A percentile compares a stretch with the other conserved stretches of the same genome.
Evolutionary conservation across 2,113 vertebrate species (phyloP).

Genomic region (Tamias sibiricus): DNA sequence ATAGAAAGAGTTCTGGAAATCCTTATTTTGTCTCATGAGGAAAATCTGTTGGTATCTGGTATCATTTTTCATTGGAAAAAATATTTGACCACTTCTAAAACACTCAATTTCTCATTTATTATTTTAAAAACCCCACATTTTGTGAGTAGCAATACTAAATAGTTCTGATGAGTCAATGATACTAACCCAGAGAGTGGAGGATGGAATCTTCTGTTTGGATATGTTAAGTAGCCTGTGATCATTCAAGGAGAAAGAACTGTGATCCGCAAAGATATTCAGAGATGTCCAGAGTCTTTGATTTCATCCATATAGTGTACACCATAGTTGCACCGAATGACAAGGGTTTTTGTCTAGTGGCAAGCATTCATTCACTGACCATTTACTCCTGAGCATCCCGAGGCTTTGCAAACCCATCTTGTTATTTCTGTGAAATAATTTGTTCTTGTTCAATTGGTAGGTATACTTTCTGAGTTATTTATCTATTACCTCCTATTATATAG

Average conservation of each 20-base stretch:
- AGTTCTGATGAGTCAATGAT: not conserved
- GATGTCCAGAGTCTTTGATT: not conserved
- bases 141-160: not conserved
- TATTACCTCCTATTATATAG: not conserved
- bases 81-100: not conserved
- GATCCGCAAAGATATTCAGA: not conserved
- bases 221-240: not conserved
- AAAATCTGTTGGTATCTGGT: not conserved
- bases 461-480: not conserved
- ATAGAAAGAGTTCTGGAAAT: not conserved
- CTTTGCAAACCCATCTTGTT: not conserved
- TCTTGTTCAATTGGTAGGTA: not conserved
- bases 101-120: not conserved
- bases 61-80: not conserved
- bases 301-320: not conserved
- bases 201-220: not conserved
- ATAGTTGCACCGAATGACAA: not conserved
- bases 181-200: not conserved
- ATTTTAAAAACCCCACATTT: not conserved
- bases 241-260: not conserved
- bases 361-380: not conserved
- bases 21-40: not conserved
- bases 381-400: not conserved
- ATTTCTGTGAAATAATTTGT: not conserved
- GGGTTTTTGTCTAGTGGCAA: not conserved